phyloP scores from a whole-genome alignment of 2,888 invertebrate genomes.

The Gonocerus acuteangulatus region DNA sequence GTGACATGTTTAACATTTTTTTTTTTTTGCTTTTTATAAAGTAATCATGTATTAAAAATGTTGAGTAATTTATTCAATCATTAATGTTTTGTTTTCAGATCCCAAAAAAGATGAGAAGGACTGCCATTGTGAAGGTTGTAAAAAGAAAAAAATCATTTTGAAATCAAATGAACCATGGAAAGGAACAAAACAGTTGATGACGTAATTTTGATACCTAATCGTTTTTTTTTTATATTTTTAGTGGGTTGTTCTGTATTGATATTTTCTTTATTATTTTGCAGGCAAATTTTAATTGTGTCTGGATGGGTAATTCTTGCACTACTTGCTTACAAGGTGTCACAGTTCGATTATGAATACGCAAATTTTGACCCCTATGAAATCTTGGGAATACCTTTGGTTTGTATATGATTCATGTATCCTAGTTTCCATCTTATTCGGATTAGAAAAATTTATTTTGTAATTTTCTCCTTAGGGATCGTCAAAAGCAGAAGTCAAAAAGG shows the following conservation, averaged over 20 bases:
- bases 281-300: constrained; percentile 66
- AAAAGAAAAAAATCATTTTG: constrained; percentile 71
- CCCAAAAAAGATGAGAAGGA: constrained; percentile 60
- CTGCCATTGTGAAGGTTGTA: constrained; percentile 86
- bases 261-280: constrained; percentile 43
- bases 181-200: constrained; percentile 65
- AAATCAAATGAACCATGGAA: constrained; percentile 84
- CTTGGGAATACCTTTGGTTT: constrained; percentile 73
- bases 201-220: constrained; percentile 45
- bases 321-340: constrained; percentile 84
- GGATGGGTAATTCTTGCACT: constrained; percentile 78
- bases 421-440: background rate
- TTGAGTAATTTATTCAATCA: background rate
- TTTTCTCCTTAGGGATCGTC: constrained; percentile 62
- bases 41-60: background rate
- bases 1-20: too few relatives aligned
- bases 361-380: constrained; percentile 99
- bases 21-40: background rate
- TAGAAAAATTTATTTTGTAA: background rate
- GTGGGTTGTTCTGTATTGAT: too few relatives aligned
- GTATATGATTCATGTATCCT: constrained; percentile 35
- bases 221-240: too few relatives aligned
- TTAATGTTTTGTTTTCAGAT: constrained; percentile 54
- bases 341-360: constrained; percentile 95
- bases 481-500: constrained; percentile 84